Evolutionary conservation across 2,113 vertebrate genomes (phyloP).

Genomic region (Chaetura pelagica): DNA sequence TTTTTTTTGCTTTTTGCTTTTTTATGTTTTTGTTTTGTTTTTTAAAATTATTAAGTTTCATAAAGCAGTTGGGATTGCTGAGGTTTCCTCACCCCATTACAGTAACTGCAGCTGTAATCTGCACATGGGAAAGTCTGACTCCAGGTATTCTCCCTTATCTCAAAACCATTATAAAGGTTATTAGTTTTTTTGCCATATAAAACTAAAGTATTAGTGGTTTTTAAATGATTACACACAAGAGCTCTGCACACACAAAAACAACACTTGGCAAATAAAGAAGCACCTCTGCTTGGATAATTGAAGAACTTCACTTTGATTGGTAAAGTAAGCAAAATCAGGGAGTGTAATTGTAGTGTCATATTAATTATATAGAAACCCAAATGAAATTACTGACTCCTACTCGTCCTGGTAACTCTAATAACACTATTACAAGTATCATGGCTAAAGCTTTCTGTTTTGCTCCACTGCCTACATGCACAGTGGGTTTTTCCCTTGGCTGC

Average conservation of each 20-base stretch:
- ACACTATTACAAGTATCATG: background rate
- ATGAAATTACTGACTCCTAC: conserved; percentile 61
- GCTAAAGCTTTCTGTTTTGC: conserved; percentile 44
- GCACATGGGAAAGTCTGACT: background rate
- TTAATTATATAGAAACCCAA: conserved; percentile 73
- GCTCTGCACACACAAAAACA: background rate
- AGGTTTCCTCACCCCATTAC: background rate
- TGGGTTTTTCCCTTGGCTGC: conserved; percentile 13
- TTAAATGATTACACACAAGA: background rate
- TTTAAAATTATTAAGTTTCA: background rate
- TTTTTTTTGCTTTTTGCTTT: background rate
- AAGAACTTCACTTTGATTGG: conserved; percentile 16
- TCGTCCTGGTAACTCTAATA: conserved; percentile 35
- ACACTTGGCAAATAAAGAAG: background rate
- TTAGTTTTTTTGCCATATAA: background rate
- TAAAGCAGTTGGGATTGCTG: background rate
- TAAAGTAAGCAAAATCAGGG: conserved; percentile 40
- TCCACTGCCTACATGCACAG: background rate
- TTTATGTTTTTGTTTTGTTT: background rate
- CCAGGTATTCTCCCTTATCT: background rate
- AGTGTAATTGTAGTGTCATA: conserved; percentile 53
- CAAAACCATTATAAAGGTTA: background rate
- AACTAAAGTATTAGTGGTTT: background rate
- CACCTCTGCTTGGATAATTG: conserved; percentile 20
- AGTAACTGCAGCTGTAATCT: background rate